Evolutionary conservation across 2,113 vertebrate genomes (phyloP), one percentile per base, ranked within the genome.

Genomic region (Saccopteryx leptura): DNA sequence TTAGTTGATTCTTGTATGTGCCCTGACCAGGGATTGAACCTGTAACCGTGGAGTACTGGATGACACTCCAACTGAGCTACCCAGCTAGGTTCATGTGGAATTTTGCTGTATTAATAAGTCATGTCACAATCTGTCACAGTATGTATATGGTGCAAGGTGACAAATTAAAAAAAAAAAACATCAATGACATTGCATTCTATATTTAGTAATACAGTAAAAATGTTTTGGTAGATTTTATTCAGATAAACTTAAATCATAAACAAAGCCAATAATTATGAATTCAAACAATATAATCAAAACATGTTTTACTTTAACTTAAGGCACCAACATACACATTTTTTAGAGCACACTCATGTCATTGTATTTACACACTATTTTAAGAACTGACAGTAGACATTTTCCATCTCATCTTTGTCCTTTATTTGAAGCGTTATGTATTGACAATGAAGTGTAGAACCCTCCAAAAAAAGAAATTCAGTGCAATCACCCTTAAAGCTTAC

Each of bases 261-360:
- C 52, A 92, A 95, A 89, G 31, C 81, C 24, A 69, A 74, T 94
- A 94, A 61, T 71, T 71, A 80, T 65, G 52, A 93, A 94, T 84
- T 83, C 68, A 90, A 90, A 86, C 74, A 89, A 96, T 72, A 90
- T 14, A 86, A 65, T 93, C 58, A 97, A 97, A 94, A 94, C 89
- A 88, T 63, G 74, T 90, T 96, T 88, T 91, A 86, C 14, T 88
- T 97, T 80, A 76, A 94, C 86, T 96, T 96, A 98, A 97, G 96
- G 97, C 96, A 97, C 91, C 91, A 82, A 82, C 52, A 92, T 85
- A 97, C 31, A 93, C 26, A 82, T 60, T 78, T 93, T 90, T 90
- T 94, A 90, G 90, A 95, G 54, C 33, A 88, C 14, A 95, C 12
- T 95, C 69, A 76, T 69, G 24, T 90, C 75, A 78, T 65, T 95